Percentiles rank a stretch among this genome's conserved stretches.
Evolutionary conservation across 2,888 invertebrate genomes (phyloP).

Genomic region (Drosophila koepferae): DNA sequence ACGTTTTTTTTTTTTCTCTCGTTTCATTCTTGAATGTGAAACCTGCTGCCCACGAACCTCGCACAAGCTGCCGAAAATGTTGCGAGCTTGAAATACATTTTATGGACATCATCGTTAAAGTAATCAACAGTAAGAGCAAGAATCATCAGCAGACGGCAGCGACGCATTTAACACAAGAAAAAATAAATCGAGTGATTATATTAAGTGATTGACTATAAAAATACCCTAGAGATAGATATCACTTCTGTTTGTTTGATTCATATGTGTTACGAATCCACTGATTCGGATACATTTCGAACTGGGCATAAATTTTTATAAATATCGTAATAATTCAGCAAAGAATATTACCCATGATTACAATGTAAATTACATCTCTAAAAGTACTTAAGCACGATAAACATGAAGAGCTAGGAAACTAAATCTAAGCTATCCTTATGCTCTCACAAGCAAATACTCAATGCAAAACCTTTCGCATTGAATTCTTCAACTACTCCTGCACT

Average conservation of each 20-base stretch:
- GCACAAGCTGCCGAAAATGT: slow-evolving; percentile 44
- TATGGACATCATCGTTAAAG: slow-evolving; percentile 77
- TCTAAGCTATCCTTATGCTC: no score
- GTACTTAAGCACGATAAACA: not conserved
- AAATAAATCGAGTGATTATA: not conserved
- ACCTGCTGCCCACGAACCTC: slow-evolving; percentile 57
- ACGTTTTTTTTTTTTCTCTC: not conserved
- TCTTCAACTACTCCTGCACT: not conserved
- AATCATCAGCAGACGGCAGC: slow-evolving; percentile 64
- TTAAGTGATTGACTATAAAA: not conserved
- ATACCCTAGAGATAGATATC: not conserved
- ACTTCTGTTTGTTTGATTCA: no score
- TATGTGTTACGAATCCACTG: no score
- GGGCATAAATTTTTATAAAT: not conserved
- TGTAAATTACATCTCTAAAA: not conserved
- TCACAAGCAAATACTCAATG: no score
- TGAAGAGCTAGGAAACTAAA: not conserved
- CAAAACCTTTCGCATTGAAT: not conserved
- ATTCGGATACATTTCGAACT: no score
- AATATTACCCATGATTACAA: not conserved
- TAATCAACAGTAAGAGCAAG: slow-evolving; percentile 73
- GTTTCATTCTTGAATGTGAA: slow-evolving; percentile 37
- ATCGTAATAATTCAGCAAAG: not conserved
- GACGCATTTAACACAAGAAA: slow-evolving; percentile 33
- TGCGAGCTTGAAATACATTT: slow-evolving; percentile 64